Evolutionary conservation across 2,888 invertebrate species (phyloP).

Genomic region (Chirona hameri): DNA sequence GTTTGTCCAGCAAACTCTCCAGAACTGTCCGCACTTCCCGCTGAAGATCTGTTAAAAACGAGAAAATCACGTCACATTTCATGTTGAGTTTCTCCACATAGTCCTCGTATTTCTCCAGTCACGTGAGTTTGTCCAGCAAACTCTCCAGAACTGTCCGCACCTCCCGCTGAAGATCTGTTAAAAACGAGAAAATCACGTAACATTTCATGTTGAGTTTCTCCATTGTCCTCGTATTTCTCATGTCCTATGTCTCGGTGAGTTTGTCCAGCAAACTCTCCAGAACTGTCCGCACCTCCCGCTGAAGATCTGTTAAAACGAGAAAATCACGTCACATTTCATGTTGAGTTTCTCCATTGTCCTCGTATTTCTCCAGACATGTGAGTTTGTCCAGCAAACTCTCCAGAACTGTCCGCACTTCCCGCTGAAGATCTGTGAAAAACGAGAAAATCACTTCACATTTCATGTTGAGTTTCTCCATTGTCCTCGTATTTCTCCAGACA

Average conservation of each 20-base stretch:
- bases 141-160: constrained; percentile 80
- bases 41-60: constrained; percentile 51
- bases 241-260: constrained; percentile 78
- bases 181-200: no score
- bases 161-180: constrained; percentile 63
- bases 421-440: constrained; percentile 59
- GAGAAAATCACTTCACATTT: no score
- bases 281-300: constrained; percentile 76
- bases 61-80: constrained; percentile 47
- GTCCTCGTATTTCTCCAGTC: constrained; percentile 86
- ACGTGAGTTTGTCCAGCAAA: constrained; percentile 77
- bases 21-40: constrained; percentile 77
- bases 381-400: constrained; percentile 81
- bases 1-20: constrained; percentile 77
- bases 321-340: constrained; percentile 51
- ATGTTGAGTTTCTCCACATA: constrained; percentile 64
- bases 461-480: constrained; percentile 65
- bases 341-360: constrained; percentile 68
- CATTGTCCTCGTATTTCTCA: constrained; percentile 85
- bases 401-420: constrained; percentile 76
- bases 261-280: constrained; percentile 80
- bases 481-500: constrained; percentile 88
- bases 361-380: constrained; percentile 84
- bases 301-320: constrained; percentile 48
- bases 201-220: constrained; percentile 63